Evolutionary conservation across 2,888 invertebrate genomes (phyloP), one percentile per base, ranked within the genome.

Genomic region (Sepiola atlantica): DNA sequence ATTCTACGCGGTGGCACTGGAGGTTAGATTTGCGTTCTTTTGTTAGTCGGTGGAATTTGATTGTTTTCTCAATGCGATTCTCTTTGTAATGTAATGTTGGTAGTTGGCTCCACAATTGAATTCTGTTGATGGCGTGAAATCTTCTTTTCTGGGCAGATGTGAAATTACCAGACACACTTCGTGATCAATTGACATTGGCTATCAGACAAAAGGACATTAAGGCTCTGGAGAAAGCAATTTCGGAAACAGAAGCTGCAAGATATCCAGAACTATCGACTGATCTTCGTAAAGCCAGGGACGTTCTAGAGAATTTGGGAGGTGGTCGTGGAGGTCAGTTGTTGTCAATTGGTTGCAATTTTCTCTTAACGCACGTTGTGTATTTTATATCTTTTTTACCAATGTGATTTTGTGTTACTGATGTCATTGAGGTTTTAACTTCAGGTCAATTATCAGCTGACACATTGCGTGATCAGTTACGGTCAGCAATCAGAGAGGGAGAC

Each of bases 321-420:
- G 91, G 91, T 35, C 28, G 35, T 91, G 91, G 91, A 91, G 91
- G 91, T 91, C 54, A 35, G 91, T 28, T 91, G 35, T 20, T 90
- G 16, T 45, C 35, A 45, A 61, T 61, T 61, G 24, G 61, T 28
- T 28, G 61, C 24, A 20, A 61, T 61, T 61, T 61, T 61, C 21
- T 21, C 28, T 61, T 45, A 45, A 45, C 45, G 45, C 45, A 45
- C 45, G 45, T 45, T 4, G 21, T 61, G 61, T 24, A 21, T 61
- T 24, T 45, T 61, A 2, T 24, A 24, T 61, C 24, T 24, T 45
- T 28, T 61, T 24, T 24, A 8, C 24, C 28, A 28, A 61, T 21
- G 0, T 61, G 21, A 2, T 21, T 61, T 24, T 61, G 21, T 61
- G 10, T 61, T 24, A 61, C 8, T 61, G 61, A 28, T 61, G 0